Percentiles rank a stretch among this genome's conserved stretches.
Conservation (phyloP, 2,888 invertebrate genomes). For the Pachymerium ferrugineum region DNA sequence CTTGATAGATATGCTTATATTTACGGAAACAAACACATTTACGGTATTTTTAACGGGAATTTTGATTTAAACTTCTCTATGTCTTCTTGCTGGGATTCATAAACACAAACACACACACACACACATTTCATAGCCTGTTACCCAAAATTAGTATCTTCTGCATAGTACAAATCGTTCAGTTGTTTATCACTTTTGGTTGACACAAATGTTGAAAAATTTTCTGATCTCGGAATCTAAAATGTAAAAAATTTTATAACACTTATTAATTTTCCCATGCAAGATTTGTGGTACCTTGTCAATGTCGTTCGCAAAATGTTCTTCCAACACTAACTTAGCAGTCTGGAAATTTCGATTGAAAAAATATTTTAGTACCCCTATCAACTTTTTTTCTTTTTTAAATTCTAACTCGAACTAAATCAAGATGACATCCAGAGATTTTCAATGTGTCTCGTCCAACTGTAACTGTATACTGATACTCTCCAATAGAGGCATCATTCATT, state of each 20-base stretch:
- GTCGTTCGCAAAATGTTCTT: conserved; percentile 65
- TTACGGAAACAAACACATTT: too few relatives aligned
- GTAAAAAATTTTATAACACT: not conserved
- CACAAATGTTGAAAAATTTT: not conserved
- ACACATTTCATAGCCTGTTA: too few relatives aligned
- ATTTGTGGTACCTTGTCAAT: not conserved
- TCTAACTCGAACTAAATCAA: conserved; percentile 69
- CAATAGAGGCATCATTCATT: conserved; percentile 39
- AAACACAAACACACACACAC: too few relatives aligned
- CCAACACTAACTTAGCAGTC: conserved; percentile 80
- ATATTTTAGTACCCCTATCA: not conserved
- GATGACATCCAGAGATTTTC: conserved; percentile 76
- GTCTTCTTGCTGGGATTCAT: not conserved
- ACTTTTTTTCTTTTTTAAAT: not conserved
- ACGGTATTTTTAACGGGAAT: too few relatives aligned
- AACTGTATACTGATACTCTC: conserved; percentile 84
- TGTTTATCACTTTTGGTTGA: not conserved
- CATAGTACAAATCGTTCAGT: not conserved
- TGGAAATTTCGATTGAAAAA: conserved; percentile 47
- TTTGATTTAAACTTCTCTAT: not conserved
- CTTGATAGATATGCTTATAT: too few relatives aligned
- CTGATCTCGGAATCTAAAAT: not conserved
- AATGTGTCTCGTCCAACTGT: conserved; percentile 74
- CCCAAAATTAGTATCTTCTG: not conserved
- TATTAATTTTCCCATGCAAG: not conserved